Conservation (phyloP, 2,113 vertebrate species). For the Micronisus gabar region DNA sequence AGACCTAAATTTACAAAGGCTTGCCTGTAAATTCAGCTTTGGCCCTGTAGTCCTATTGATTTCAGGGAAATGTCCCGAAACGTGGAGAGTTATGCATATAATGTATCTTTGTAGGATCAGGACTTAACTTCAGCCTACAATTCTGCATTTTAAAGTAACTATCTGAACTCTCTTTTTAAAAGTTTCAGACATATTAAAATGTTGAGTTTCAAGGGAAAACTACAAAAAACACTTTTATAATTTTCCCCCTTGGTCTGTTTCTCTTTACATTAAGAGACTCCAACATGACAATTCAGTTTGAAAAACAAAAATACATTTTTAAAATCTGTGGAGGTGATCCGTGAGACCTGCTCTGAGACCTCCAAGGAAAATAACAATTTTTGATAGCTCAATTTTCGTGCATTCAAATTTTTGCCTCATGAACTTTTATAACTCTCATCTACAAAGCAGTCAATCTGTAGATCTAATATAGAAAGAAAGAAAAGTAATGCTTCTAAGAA, state of each 20-base stretch:
- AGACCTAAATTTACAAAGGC: not conserved
- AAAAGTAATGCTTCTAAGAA: not conserved
- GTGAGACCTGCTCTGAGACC: not conserved
- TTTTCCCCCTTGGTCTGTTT: not conserved
- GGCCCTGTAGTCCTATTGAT: not conserved
- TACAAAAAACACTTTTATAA: rapidly evolving
- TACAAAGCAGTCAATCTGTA: not conserved
- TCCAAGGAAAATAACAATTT: not conserved
- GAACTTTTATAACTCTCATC: not conserved
- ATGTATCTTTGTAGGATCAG: not conserved
- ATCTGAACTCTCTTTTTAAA: not conserved
- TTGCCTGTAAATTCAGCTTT: not conserved
- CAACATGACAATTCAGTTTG: not conserved
- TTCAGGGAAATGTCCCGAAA: not conserved
- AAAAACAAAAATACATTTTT: not conserved
- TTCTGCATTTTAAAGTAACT: not conserved
- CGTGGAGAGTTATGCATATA: not conserved
- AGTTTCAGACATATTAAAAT: not conserved
- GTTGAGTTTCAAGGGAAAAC: not conserved
- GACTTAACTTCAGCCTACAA: not conserved
- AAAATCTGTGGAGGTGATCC: not conserved
- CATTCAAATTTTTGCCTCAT: not conserved
- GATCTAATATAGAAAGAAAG: not conserved
- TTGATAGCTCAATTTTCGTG: not conserved
- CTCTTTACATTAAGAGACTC: not conserved